Conservation (phyloP, 2,888 invertebrate species). For the Cactoblastis cactorum region DNA sequence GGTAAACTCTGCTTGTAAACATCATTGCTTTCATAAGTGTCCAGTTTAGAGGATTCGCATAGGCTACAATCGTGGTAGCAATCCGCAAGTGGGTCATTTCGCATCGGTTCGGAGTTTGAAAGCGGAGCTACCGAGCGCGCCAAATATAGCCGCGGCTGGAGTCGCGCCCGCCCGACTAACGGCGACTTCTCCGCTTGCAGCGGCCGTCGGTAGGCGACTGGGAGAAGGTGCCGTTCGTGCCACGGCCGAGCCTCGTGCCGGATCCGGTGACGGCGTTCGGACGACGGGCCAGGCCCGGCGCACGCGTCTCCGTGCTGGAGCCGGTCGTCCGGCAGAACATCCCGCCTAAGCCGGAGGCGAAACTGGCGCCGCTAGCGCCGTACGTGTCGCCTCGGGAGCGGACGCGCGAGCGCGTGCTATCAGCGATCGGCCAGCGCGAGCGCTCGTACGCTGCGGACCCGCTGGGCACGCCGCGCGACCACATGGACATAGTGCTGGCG, state of each 20-base stretch:
- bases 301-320: constrained; percentile 67
- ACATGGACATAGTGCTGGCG: constrained; percentile 83
- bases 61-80: constrained; percentile 38
- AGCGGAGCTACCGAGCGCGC: constrained; percentile 74
- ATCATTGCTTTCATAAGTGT: constrained; percentile 58
- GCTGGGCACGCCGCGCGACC: constrained; percentile 79
- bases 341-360: constrained; percentile 78
- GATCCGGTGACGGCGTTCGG: constrained; percentile 93
- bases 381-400: constrained; percentile 84
- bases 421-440: constrained; percentile 79
- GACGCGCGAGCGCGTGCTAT: constrained; percentile 82
- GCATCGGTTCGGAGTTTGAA: constrained; percentile 57
- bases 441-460: constrained; percentile 79
- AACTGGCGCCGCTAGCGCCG: constrained; percentile 81
- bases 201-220: constrained; percentile 87
- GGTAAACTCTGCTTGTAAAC: constrained; percentile 58
- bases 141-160: constrained; percentile 80
- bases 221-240: constrained; percentile 93
- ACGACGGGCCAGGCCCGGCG: constrained; percentile 77
- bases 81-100: constrained; percentile 68
- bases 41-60: constrained; percentile 22
- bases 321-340: constrained; percentile 82
- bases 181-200: constrained; percentile 82
- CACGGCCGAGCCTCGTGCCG: constrained; percentile 90
- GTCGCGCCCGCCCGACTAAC: constrained; percentile 70